Base-by-base conservation (phyloP, 2,797 vertebrate genomes). In the Enteromius viviparus region DNA sequence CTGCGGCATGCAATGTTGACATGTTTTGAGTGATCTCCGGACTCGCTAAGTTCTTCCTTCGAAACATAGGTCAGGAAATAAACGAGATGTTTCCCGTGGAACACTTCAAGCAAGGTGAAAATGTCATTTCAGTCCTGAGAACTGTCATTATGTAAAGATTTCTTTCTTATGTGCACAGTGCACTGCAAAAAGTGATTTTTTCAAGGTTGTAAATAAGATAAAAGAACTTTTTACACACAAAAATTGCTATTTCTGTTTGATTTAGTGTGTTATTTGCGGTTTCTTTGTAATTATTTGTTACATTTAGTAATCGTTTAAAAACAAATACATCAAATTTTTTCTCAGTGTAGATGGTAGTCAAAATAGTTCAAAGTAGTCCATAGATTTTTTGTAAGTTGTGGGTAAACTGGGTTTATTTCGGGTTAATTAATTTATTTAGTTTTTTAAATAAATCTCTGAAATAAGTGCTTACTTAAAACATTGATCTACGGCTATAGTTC, bases 1-100 rank as follows among this genome's bases (percentile, higher is more conserved):
- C 10, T 47, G 12, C 15, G 85, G 85, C 80, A 86, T 89, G 79
- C 37, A 32, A 78, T 80, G 84, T 51, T 86, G 85, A 89, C 87
- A 88, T 80, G 81, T 72, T 85, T 85, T 87, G 82, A 79, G 53
- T 80, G 76, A 84, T 87, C 34, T 74, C 55, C 32, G 6, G 42
- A 81, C 72, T 78, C 71, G 62, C 75, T 49, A 82, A 76, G 42
- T n/a, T 51, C 47, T 74, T 65, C 34, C 42, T 53, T 32, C 62
- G 26, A 29, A 72, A 82, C 55, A 12, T 7, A 40, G 29, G n/a
- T 66, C 62, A 51, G 49, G 3, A 69, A 64, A 64, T 29, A 64
- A 64, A 64, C 1, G 1, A 45, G 15, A 37, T 0, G 19, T 71
- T 49, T n/a, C 11, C 34, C 11, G 65, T 51, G 11, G 64, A 51